phyloP scores from a whole-genome alignment of 2,797 vertebrate species.

The Ispidina lecontei region DNA sequence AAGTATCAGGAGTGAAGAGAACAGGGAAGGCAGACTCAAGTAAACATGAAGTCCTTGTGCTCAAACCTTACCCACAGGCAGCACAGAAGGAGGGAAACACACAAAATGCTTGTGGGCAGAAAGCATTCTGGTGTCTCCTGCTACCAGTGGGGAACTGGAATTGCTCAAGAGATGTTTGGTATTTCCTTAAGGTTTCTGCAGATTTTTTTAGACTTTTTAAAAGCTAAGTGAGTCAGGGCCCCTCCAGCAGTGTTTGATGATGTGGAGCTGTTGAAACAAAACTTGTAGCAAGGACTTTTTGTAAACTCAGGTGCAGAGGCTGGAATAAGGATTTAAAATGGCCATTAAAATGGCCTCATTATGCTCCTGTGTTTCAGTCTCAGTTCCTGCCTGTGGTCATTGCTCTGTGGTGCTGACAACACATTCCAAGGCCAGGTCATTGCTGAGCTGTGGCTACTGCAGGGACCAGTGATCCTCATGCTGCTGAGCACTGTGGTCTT shows the following conservation, averaged over 20 bases:
- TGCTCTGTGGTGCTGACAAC: not conserved
- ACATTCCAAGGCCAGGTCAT: not conserved
- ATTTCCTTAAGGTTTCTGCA: constrained; percentile 2
- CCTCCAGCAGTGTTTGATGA: not conserved
- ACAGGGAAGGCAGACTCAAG: not conserved
- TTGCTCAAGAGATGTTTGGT: not conserved
- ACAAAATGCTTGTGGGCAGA: not conserved
- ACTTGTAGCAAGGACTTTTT: not conserved
- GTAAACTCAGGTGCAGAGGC: not conserved
- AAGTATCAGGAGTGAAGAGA: not conserved
- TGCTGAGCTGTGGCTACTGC: not conserved
- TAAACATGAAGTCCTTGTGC: not conserved
- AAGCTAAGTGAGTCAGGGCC: not conserved
- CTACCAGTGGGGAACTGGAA: not conserved
- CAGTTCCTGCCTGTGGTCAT: not conserved
- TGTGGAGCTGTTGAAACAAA: not conserved
- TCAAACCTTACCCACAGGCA: not conserved
- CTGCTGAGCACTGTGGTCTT: not conserved
- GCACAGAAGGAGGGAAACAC: not conserved
- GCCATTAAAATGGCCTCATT: not conserved
- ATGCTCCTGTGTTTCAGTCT: not conserved
- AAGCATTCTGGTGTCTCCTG: not conserved
- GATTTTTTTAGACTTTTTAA: not conserved
- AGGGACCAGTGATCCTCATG: not conserved
- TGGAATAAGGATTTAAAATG: not conserved